phyloP scores from a whole-genome alignment of 2,113 vertebrate genomes.

The Neolamprologus variostigma region DNA sequence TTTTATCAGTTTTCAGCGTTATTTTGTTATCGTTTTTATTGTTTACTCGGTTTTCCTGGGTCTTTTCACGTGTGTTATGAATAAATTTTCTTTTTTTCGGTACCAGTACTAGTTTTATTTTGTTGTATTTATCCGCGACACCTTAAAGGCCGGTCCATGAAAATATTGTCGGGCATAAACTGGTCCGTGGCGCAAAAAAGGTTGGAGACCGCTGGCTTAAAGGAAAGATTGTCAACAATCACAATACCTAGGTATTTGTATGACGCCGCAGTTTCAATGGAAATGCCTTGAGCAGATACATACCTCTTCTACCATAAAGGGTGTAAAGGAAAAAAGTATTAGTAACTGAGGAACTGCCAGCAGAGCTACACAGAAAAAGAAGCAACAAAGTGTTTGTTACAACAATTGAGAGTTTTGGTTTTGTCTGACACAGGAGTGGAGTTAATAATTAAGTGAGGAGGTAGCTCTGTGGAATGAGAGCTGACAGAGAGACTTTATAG shows the following conservation, averaged over 20 bases:
- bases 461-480: neutral
- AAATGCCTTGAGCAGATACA: neutral
- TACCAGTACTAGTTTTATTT: too few relatives aligned
- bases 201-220: neutral
- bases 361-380: neutral
- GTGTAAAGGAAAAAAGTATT: neutral
- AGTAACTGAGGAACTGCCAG: neutral
- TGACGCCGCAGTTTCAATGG: rapidly evolving
- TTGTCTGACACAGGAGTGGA: neutral
- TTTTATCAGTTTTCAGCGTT: too few relatives aligned
- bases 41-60: too few relatives aligned
- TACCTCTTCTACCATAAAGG: neutral
- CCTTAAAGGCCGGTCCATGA: too few relatives aligned
- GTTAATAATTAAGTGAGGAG: neutral
- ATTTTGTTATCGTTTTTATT: too few relatives aligned
- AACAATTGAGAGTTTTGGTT: neutral
- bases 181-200: too few relatives aligned
- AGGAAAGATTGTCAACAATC: neutral
- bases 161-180: too few relatives aligned
- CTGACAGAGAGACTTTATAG: neutral
- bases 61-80: too few relatives aligned
- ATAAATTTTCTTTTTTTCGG: too few relatives aligned
- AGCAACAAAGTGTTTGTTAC: neutral
- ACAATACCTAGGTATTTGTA: neutral
- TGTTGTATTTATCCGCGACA: too few relatives aligned